Conservation (phyloP, 2,113 vertebrate species). For the Lepus europaeus region DNA sequence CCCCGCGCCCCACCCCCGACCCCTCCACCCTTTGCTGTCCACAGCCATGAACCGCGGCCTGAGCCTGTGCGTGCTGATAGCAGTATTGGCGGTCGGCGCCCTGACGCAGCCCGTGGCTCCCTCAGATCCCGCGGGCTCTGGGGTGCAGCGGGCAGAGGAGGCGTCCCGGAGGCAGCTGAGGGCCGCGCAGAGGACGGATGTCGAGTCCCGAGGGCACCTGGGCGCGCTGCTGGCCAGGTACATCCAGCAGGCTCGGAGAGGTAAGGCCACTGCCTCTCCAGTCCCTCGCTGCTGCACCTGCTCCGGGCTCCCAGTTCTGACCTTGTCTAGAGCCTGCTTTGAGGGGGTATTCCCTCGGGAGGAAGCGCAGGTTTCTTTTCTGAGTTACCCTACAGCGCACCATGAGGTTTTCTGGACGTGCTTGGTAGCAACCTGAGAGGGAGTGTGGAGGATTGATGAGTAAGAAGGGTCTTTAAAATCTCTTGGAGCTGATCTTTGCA, state of each 20-base stretch:
- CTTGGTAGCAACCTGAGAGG: background rate
- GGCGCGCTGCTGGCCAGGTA: conserved; percentile 93
- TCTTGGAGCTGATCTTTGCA: background rate
- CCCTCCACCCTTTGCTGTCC: background rate
- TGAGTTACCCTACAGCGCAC: fast-evolving
- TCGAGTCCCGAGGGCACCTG: conserved; percentile 91
- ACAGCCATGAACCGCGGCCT: conserved; percentile 93
- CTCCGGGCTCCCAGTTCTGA: fast-evolving
- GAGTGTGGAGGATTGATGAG: background rate
- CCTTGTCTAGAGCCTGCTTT: fast-evolving
- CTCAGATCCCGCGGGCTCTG: conserved; percentile 77
- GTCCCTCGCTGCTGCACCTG: background rate
- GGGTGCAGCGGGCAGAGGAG: conserved; percentile 82
- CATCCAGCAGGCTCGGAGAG: conserved; percentile 94
- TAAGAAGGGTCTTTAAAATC: background rate
- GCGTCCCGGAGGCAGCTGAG: conserved; percentile 85
- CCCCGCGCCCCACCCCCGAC: too few relatives aligned
- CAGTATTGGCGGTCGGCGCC: conserved; percentile 90
- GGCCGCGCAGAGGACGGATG: conserved; percentile 84
- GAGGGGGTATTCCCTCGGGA: background rate
- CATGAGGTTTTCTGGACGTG: background rate
- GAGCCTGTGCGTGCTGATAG: conserved; percentile 92
- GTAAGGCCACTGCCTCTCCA: conserved; percentile 78
- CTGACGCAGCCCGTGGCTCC: conserved; percentile 89
- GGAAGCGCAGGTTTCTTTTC: background rate